Evolutionary conservation across 2,113 vertebrate genomes (phyloP), one percentile per base, ranked within the genome.

Genomic region (Aptenodytes patagonicus): DNA sequence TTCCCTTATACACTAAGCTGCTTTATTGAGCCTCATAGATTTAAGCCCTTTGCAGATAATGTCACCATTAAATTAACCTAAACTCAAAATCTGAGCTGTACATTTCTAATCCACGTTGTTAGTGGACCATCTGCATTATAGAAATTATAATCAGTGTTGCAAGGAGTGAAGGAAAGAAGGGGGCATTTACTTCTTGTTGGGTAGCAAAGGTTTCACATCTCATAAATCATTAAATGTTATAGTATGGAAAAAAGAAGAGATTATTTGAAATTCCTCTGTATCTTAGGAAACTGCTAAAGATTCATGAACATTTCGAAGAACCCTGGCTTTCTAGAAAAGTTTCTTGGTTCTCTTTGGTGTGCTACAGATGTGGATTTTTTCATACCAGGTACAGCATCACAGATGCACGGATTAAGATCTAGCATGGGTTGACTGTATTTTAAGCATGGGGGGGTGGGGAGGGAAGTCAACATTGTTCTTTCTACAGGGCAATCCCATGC

Each of bases 1-100:
- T 4, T 14, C 28, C 68, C n/a, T 73, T 1, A 4, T 1, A 4
- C n/a, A 16, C 54, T 15, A 2, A 61, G 0, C 20, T 76, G 47
- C 57, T 86, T 55, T 32, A 4, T 1, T 6, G 47, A 86, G 44
- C 49, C 20, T 20, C n/a, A 4, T 7, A 40, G 32, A 57, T 13
- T 12, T 26, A 34, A 87, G 44, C 7, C 29, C 31, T 92, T 31
- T 25, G 55, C 69, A 58, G 83, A 21, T 21, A 29, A 66, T 3
- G 3, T 14, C 36, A 11, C 78, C 51, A 5, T 8, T 3, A 18
- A 21, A 57, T 66, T 17, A 38, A 61, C 10, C 32, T 8, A 21
- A 58, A 17, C n/a, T 8, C 9, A 29, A 7, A 6, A 6, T 4
- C 25, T 3, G 49, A 34, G 77, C 60, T 69, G 47, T 8, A 26